Evolutionary conservation across 2,113 vertebrate species (phyloP).

Genomic region (Coregonus clupeaformis): DNA sequence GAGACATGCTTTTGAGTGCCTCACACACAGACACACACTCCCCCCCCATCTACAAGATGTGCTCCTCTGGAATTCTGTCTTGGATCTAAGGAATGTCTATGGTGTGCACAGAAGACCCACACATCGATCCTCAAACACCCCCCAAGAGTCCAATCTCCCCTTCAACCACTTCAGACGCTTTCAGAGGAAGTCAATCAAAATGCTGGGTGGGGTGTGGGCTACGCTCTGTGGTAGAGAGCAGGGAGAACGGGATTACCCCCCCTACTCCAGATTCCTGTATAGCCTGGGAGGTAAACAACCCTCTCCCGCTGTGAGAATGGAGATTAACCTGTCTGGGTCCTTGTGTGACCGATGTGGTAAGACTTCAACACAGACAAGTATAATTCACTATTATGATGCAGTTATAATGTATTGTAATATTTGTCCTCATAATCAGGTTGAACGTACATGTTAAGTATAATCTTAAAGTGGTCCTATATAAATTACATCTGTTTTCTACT

Average conservation of each 20-base stretch:
- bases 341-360: no score
- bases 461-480: no score
- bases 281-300: neutral
- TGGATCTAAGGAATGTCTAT: neutral
- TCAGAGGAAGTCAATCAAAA: conserved; percentile 42
- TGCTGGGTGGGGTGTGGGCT: neutral
- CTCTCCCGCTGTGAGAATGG: no score
- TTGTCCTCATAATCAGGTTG: no score
- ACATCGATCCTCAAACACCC: conserved; percentile 55
- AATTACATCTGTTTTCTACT: no score
- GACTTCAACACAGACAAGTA: no score
- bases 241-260: neutral
- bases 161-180: conserved; percentile 52
- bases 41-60: neutral
- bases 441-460: no score
- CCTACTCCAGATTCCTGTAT: neutral
- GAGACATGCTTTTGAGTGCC: no score
- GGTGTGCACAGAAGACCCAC: neutral
- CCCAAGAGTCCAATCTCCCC: conserved; percentile 54
- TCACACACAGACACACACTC: no score
- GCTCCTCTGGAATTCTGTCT: neutral
- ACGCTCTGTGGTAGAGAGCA: conserved; percentile 19
- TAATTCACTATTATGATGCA: no score
- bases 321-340: no score
- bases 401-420: no score